These are phyloP conservation scores for Loris lydekkerianus DNA, from an alignment of 2,797 vertebrate genomes.

Conservation along the genomic window DNA sequence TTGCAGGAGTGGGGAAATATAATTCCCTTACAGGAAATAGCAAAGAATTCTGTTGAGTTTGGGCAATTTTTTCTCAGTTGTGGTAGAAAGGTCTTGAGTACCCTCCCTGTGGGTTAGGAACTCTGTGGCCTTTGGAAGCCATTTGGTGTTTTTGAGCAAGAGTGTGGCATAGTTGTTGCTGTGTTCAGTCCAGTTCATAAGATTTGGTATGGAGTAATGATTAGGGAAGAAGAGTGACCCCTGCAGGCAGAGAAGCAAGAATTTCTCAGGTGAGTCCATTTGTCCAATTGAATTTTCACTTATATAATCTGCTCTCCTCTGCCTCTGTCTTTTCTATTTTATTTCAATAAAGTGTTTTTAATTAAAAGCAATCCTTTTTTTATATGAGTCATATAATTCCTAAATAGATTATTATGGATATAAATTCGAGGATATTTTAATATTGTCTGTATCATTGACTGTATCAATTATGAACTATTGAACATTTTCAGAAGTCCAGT, in stretches of 20 bases:
- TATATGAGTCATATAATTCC: background rate
- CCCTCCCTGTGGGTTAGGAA: background rate
- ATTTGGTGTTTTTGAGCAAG: background rate
- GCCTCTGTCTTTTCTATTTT: background rate
- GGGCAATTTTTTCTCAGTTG: background rate
- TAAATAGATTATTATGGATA: background rate
- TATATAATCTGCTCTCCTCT: background rate
- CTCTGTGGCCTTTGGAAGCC: background rate
- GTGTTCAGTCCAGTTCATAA: background rate
- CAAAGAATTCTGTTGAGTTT: background rate
- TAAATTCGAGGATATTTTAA: background rate
- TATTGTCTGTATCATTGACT: background rate
- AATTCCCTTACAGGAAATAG: background rate
- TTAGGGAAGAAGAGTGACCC: background rate
- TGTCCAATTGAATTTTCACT: background rate
- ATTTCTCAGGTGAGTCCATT: background rate
- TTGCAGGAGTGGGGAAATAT: background rate
- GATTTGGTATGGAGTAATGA: background rate
- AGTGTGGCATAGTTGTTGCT: background rate
- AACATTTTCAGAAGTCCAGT: background rate
- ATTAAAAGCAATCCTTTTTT: slow-evolving; percentile 34
- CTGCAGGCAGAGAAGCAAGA: background rate
- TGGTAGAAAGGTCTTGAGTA: background rate
- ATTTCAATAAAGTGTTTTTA: background rate
- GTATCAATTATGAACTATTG: background rate